These are phyloP conservation scores for Herminia tarsipennalis DNA, from an alignment of 2,888 invertebrate genomes.

Conservation along the genomic window DNA sequence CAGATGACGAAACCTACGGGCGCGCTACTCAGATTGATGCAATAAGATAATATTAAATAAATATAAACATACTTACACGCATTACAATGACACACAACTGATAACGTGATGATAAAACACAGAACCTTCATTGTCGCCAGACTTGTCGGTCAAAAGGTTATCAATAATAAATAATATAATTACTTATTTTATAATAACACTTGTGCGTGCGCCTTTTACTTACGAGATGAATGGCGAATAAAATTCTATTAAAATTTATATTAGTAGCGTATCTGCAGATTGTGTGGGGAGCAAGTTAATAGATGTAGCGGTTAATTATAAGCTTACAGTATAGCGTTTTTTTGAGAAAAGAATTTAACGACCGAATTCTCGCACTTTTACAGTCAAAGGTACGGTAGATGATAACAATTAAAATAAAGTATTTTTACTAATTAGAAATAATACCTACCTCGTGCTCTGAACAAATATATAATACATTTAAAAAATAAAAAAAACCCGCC, in stretches of 20 bases:
- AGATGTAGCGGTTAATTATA: conserved; percentile 6
- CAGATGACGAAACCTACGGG: no score
- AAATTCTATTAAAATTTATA: conserved; percentile 20
- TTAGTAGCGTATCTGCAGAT: neutral
- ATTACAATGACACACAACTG: conserved; percentile 23
- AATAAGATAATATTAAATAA: conserved; percentile 12
- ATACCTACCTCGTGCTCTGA: no score
- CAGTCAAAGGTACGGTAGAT: no score
- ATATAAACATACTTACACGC: conserved; percentile 43
- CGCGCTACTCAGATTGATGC: conserved; percentile 2
- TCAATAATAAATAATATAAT: conserved; percentile 20
- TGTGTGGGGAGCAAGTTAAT: conserved; percentile 12
- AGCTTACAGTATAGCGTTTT: no score
- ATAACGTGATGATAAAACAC: conserved; percentile 34
- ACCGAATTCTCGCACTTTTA: no score
- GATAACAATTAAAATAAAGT: no score
- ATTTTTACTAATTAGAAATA: no score
- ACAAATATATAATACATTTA: no score
- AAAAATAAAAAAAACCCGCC: no score
- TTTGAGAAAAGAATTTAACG: no score
- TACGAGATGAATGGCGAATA: conserved; percentile 26
- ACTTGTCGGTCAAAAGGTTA: conserved; percentile 30
- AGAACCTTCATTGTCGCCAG: conserved; percentile 38
- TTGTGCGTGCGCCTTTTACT: conserved; percentile 27
- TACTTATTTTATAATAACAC: conserved; percentile 21